Percentiles rank a stretch among this genome's conserved stretches.
phyloP scores from a whole-genome alignment of 2,888 invertebrate genomes.

The Corbicula japonica region DNA sequence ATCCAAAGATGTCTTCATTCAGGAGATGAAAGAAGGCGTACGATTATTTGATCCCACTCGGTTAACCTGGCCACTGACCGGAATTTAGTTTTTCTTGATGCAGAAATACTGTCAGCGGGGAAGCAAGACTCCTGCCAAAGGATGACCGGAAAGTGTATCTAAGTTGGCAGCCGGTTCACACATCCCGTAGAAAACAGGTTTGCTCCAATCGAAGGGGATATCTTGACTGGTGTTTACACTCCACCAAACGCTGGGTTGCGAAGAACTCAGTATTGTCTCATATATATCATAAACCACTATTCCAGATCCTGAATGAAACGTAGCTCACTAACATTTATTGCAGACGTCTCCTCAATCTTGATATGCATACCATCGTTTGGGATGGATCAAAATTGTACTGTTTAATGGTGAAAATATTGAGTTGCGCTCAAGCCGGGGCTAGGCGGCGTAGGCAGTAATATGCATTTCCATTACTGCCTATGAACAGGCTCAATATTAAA shows the following conservation, averaged over 20 bases:
- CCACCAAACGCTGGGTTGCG: slow-evolving; percentile 46
- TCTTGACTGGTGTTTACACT: slow-evolving; percentile 39
- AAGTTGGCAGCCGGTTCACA: slow-evolving; percentile 65
- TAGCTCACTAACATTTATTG: slow-evolving; percentile 51
- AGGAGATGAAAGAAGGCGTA: slow-evolving; percentile 61
- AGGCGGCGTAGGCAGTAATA: no score
- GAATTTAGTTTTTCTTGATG: slow-evolving; percentile 64
- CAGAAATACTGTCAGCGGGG: slow-evolving; percentile 62
- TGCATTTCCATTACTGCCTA: no score
- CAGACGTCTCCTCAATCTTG: slow-evolving; percentile 51
- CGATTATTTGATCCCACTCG: slow-evolving; percentile 58
- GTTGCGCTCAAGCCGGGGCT: no score
- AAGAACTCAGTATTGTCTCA: slow-evolving; percentile 49
- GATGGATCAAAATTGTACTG: no score
- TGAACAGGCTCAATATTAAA: no score
- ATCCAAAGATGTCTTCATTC: slow-evolving; percentile 55
- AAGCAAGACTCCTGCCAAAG: slow-evolving; percentile 33
- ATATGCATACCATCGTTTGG: no score
- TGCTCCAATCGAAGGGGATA: slow-evolving; percentile 61
- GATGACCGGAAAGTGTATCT: slow-evolving; percentile 59
- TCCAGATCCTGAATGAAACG: slow-evolving; percentile 46
- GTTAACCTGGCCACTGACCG: slow-evolving; percentile 59
- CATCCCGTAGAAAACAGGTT: slow-evolving; percentile 47
- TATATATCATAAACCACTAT: slow-evolving; percentile 54
- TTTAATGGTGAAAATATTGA: no score